Evolutionary conservation across 2,888 invertebrate genomes (phyloP).

Genomic region (Gryllus longicercus): DNA sequence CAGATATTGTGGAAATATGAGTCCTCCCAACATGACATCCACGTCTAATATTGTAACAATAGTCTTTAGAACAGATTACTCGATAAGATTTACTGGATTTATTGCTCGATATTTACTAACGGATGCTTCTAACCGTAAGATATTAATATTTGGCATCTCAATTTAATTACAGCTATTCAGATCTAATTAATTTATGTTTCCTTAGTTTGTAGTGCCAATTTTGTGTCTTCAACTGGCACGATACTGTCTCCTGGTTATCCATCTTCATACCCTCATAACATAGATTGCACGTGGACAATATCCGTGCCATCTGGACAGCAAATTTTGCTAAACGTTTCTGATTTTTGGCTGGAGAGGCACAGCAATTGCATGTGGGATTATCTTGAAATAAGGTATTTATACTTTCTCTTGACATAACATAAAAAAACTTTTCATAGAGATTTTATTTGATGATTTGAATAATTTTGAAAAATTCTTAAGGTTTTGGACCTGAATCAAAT

Average conservation of each 20-base stretch:
- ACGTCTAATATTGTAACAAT: conserved; percentile 66
- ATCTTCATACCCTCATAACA: conserved; percentile 61
- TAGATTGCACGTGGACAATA: conserved; percentile 79
- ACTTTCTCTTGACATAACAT: too few species aligned
- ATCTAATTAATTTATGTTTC: not conserved
- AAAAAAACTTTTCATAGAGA: too few species aligned
- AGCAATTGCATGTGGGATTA: conserved; percentile 61
- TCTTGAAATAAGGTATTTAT: conserved; percentile 66
- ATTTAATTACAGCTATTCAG: too few species aligned
- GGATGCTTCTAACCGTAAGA: conserved; percentile 54
- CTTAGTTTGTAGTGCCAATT: conserved; percentile 71
- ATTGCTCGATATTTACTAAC: conserved; percentile 65
- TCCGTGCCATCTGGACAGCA: conserved; percentile 65
- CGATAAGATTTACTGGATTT: conserved; percentile 63
- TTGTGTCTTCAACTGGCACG: conserved; percentile 62
- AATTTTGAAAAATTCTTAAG: too few species aligned
- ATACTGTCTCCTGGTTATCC: conserved; percentile 80
- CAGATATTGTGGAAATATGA: conserved; percentile 66
- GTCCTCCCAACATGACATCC: conserved; percentile 66
- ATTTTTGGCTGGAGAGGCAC: conserved; percentile 62
- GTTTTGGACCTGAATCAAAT: too few species aligned
- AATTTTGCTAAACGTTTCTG: conserved; percentile 64
- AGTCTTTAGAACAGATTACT: conserved; percentile 59
- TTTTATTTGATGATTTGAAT: too few species aligned
- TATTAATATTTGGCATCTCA: not conserved